Percentiles rank a stretch among this genome's conserved stretches.
Conservation (phyloP, 2,797 vertebrate species). For the Falco novaeseelandiae region DNA sequence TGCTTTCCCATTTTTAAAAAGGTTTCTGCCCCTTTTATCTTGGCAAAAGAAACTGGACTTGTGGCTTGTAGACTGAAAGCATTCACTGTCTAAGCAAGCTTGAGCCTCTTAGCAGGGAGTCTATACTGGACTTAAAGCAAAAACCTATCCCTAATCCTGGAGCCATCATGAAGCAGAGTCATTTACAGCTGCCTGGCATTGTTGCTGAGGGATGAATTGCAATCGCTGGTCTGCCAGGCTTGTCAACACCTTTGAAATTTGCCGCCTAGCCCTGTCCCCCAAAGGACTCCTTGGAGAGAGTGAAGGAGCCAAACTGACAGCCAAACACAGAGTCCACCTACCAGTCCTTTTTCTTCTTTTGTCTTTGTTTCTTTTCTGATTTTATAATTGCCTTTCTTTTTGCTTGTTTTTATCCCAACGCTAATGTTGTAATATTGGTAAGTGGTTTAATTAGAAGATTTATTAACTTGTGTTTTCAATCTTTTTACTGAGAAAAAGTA, state of each 20-base stretch:
- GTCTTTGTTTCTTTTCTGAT: conserved; percentile 38
- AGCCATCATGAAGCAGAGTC: neutral
- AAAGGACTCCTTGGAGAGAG: conserved; percentile 6
- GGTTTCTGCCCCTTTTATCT: neutral
- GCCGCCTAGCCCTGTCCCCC: neutral
- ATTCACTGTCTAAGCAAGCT: neutral
- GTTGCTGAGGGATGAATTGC: conserved; percentile 16
- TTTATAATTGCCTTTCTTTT: conserved; percentile 40
- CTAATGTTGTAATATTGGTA: conserved; percentile 47
- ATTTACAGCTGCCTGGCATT: conserved; percentile 41
- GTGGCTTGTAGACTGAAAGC: neutral
- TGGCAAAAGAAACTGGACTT: neutral
- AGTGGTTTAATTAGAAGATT: conserved; percentile 39
- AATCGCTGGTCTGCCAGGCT: neutral
- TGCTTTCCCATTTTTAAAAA: neutral
- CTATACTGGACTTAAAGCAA: neutral
- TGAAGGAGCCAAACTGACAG: conserved; percentile 18
- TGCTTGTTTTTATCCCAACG: conserved; percentile 2
- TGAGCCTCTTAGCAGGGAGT: neutral
- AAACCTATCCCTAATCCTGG: conserved; percentile 1
- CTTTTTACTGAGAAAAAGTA: conserved; percentile 27
- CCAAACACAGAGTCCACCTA: conserved; percentile 19
- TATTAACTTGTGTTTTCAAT: conserved; percentile 51
- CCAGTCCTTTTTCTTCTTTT: conserved; percentile 21
- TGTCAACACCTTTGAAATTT: conserved; percentile 55